Conservation (phyloP, 2,888 invertebrate species). For the Synergus laeviventris region DNA sequence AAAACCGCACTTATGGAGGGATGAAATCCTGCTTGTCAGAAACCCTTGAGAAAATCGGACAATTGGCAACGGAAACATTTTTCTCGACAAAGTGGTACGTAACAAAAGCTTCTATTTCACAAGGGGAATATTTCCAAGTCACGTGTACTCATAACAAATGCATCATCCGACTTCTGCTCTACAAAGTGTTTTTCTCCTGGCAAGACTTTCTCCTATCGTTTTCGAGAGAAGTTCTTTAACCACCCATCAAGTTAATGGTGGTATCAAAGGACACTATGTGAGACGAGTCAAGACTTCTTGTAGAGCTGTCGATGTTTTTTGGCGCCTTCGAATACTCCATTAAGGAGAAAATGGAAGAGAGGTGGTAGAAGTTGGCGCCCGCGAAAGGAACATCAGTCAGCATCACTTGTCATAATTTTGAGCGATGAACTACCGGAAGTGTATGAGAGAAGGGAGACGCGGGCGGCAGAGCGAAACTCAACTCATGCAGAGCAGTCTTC, state of each 20-base stretch:
- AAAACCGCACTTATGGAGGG: neutral
- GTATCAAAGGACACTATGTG: slow-evolving; percentile 33
- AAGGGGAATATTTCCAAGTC: slow-evolving; percentile 41
- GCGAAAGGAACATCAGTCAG: slow-evolving; percentile 66
- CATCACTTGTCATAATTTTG: slow-evolving; percentile 69
- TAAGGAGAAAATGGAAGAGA: slow-evolving; percentile 28
- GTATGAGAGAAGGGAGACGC: slow-evolving; percentile 32
- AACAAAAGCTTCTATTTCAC: slow-evolving; percentile 12
- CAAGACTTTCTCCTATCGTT: slow-evolving; percentile 29
- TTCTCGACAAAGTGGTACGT: slow-evolving; percentile 3
- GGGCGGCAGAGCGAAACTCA: slow-evolving; percentile 49
- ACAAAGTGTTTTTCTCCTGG: slow-evolving; percentile 36
- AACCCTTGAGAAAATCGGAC: neutral
- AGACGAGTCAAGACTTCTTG: slow-evolving; percentile 29
- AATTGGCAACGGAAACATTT: neutral
- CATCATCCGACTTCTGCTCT: slow-evolving; percentile 30
- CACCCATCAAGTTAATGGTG: slow-evolving; percentile 34
- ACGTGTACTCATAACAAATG: slow-evolving; percentile 42
- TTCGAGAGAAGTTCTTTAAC: slow-evolving; percentile 33
- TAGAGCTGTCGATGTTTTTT: slow-evolving; percentile 35
- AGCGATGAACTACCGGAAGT: slow-evolving; percentile 60
- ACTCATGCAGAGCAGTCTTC: slow-evolving; percentile 34
- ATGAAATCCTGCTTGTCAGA: neutral
- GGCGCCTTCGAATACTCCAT: slow-evolving; percentile 37
- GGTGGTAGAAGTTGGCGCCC: slow-evolving; percentile 50